Evolutionary conservation across 2,113 vertebrate genomes (phyloP).

Genomic region (Takifugu bimaculatus): DNA sequence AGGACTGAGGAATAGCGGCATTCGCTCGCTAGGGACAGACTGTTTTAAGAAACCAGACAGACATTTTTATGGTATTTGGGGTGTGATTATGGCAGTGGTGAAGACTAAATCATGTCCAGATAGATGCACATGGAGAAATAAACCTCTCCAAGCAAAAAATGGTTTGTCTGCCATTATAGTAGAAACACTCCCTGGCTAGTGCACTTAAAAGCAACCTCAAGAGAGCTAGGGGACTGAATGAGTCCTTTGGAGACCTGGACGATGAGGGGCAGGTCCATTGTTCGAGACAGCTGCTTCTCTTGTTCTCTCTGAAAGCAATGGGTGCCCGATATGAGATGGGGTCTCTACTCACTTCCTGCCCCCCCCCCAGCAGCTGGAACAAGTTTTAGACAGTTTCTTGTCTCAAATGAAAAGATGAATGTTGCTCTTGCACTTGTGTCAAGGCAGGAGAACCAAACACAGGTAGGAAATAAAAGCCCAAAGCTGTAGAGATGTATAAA

Average conservation of each 20-base stretch:
- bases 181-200: conserved; percentile 58
- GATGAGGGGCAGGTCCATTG: conserved; percentile 70
- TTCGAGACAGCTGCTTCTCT: conserved; percentile 77
- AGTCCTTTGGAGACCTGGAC: conserved; percentile 65
- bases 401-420: too few relatives aligned
- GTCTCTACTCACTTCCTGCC: conserved; percentile 63
- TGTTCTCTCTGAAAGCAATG: conserved; percentile 70
- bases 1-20: too few relatives aligned
- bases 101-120: not conserved
- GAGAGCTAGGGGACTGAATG: conserved; percentile 66
- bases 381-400: conserved; percentile 37
- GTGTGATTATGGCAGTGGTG: too few relatives aligned
- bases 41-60: too few relatives aligned
- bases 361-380: conserved; percentile 51
- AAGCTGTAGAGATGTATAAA: too few relatives aligned
- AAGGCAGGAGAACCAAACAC: too few relatives aligned
- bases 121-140: not conserved
- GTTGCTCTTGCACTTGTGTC: too few relatives aligned
- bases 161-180: conserved; percentile 50
- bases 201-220: conserved; percentile 49
- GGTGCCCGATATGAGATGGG: conserved; percentile 72
- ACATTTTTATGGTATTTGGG: too few relatives aligned
- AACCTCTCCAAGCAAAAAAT: conserved; percentile 25
- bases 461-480: too few relatives aligned
- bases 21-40: too few relatives aligned